Base-by-base conservation (phyloP, 2,888 invertebrate species). In the Epirrhoe tristata region DNA sequence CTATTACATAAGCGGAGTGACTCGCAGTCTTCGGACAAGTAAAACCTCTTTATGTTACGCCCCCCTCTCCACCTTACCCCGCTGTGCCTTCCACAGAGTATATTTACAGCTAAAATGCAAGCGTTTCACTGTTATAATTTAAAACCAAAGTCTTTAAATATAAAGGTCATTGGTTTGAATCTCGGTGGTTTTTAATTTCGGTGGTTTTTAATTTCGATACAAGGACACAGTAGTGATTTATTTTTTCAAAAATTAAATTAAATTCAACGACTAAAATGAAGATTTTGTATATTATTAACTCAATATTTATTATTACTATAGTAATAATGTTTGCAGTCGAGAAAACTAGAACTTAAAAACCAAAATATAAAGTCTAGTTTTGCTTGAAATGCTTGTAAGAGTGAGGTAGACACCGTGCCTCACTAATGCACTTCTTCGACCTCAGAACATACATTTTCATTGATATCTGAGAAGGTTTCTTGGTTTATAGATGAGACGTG, bases 371-470 rank as follows among this genome's bases (percentile, higher is more conserved):
- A 54, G 32, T 14, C 17, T n/a, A 0, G 10, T 34, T 61, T 54
- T 54, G 12, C 12, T 46, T 48, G 16, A 46, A 39, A 54, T 43
- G 2, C 43, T 5, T 14, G 54, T 48, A 0, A 17, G 1, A 61
- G 54, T 61, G 53, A 34, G 39, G 7, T 10, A 61, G 57, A 14
- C 48, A 6, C 8, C 39, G 39, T 43, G 58, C 16, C 63, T 31
- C 59, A 62, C 63, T 70, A 72, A 70, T 72, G 73, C 67, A 70
- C 64, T 72, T 34, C 36, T 67, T 66, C 71, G 63, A 71, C 73
- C 66, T 59, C 16, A 54, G 66, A 69, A 70, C 72, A 69, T 72
- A 69, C 70, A 71, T 74, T 74, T 70, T 68, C 73, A 73, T 74
- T 68, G 72, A 74, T 70, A 67, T 69, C 70, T 70, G 66, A 67